Evolutionary conservation across 2,888 invertebrate species (phyloP).

Genomic region (Buathra laborator): DNA sequence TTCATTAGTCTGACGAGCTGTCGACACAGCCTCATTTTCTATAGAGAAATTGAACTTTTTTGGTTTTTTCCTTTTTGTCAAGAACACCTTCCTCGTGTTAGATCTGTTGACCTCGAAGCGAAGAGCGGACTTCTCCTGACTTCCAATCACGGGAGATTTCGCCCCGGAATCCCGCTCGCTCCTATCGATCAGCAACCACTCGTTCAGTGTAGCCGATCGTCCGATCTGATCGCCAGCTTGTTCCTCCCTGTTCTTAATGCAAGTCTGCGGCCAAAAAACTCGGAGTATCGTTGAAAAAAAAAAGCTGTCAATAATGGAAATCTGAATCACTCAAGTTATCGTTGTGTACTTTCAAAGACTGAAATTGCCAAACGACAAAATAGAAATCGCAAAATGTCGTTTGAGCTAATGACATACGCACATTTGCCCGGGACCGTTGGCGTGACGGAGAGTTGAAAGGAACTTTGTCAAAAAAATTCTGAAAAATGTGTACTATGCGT

Average conservation of each 20-base stretch:
- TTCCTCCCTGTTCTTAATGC: background rate
- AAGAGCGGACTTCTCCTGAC: background rate
- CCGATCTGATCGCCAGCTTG: background rate
- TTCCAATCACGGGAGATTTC: background rate
- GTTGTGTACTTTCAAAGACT: no score
- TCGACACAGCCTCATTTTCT: background rate
- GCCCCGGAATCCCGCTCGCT: background rate
- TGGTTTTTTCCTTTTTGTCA: background rate
- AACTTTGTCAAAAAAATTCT: no score
- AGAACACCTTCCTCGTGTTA: background rate
- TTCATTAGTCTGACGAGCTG: background rate
- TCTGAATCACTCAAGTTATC: no score
- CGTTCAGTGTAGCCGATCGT: background rate
- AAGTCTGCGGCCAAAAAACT: no score
- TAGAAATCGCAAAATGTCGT: no score
- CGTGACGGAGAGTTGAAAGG: no score
- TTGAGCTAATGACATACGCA: no score
- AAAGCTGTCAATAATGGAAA: no score
- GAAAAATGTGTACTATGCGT: no score
- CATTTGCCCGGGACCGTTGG: no score
- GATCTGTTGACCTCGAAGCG: background rate
- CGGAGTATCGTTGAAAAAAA: no score
- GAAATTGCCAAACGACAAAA: no score
- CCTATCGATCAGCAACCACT: background rate
- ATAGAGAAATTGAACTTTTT: background rate